These are phyloP conservation scores for Sebastes aleutianus DNA, from an alignment of 2,797 vertebrate genomes.

Conservation along the genomic window DNA sequence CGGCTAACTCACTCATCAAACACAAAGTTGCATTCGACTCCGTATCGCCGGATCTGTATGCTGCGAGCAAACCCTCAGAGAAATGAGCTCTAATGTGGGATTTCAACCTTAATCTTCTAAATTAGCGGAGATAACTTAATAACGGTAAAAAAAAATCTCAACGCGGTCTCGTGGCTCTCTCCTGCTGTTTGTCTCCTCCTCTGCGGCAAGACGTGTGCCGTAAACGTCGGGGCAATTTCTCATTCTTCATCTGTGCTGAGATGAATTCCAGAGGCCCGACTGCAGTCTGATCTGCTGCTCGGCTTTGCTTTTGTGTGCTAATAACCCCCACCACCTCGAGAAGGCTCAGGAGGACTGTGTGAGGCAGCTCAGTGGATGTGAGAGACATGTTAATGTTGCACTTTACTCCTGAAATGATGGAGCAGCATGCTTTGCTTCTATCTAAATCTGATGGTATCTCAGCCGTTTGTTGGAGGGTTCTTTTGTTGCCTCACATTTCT, in stretches of 20 bases:
- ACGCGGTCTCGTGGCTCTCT: not conserved
- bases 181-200: not conserved
- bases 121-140: conserved; percentile 29
- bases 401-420: not conserved
- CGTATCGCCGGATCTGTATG: not conserved
- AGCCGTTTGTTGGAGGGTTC: not conserved
- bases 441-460: not conserved
- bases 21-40: not conserved
- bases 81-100: conserved; percentile 13
- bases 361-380: conserved; percentile 4
- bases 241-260: conserved; percentile 6
- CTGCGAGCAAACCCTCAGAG: conserved; percentile 1
- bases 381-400: conserved; percentile 15
- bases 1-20: not conserved
- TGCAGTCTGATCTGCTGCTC: conserved; percentile 14
- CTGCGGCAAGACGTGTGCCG: not conserved
- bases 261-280: conserved; percentile 13
- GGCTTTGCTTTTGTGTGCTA: conserved; percentile 22
- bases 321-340: not conserved
- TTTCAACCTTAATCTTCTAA: conserved; percentile 30
- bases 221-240: conserved; percentile 24
- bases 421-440: not conserved
- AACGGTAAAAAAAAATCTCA: not conserved
- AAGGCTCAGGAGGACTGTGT: not conserved
- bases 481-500: not conserved